These are phyloP conservation scores for Archips xylosteana DNA, from an alignment of 2,888 invertebrate genomes.

Conservation along the genomic window DNA sequence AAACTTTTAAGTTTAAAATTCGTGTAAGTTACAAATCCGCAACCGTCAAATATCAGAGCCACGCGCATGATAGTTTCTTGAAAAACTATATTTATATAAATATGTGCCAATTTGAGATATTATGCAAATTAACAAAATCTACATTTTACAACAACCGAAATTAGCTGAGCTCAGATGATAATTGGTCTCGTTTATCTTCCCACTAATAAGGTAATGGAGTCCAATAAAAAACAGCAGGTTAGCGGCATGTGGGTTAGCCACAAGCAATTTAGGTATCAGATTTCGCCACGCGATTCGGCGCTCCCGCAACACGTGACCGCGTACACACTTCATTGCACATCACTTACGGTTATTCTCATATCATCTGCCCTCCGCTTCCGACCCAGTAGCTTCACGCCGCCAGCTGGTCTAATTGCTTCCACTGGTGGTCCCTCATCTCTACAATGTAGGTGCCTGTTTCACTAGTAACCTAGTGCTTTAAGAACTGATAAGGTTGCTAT, in stretches of 20 bases:
- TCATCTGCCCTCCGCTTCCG: conserved; percentile 62
- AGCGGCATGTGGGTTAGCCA: conserved; percentile 54
- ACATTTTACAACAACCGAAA: conserved; percentile 27
- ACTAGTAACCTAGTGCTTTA: conserved; percentile 63
- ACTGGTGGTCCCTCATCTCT: conserved; percentile 30
- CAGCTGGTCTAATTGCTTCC: conserved; percentile 53
- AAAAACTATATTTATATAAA: not conserved
- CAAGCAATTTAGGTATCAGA: conserved; percentile 59
- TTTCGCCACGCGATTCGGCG: conserved; percentile 56
- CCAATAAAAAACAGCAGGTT: conserved; percentile 38
- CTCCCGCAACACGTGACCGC: conserved; percentile 69
- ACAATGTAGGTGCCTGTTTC: conserved; percentile 42
- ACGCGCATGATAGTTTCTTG: not conserved
- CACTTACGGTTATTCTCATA: conserved; percentile 68
- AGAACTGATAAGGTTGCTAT: conserved; percentile 60
- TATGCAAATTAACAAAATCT: conserved; percentile 30
- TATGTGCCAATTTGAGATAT: conserved; percentile 2
- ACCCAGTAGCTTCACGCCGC: conserved; percentile 60
- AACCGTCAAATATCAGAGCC: not conserved
- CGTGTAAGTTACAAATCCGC: too few relatives aligned
- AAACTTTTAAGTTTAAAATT: not conserved
- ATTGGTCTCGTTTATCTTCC: conserved; percentile 42
- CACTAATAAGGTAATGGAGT: conserved; percentile 42
- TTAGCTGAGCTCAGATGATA: conserved; percentile 33
- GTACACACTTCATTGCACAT: conserved; percentile 67